Conservation (phyloP, 1,140 invertebrate species). For the Hycleus phaleratus region DNA sequence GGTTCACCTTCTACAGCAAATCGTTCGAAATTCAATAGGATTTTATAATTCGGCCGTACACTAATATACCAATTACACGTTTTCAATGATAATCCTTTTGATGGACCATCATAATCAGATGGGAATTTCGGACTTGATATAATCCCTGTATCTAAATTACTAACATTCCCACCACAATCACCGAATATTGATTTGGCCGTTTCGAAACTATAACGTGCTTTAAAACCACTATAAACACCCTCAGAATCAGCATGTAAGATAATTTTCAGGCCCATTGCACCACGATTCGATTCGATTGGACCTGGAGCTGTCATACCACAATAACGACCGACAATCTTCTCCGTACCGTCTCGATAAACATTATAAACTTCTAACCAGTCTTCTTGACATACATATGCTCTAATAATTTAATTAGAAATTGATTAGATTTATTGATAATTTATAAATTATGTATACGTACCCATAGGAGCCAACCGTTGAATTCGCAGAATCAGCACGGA, state of each 20-base stretch:
- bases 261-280: constrained; percentile 73
- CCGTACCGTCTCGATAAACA: constrained; percentile 68
- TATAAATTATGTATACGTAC: constrained; percentile 36
- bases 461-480: constrained; percentile 54
- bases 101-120: constrained; percentile 71
- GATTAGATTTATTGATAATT: neutral
- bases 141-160: constrained; percentile 71
- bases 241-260: constrained; percentile 76
- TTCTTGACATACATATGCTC: constrained; percentile 69
- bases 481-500: constrained; percentile 59
- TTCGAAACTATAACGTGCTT: constrained; percentile 80
- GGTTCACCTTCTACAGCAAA: constrained; percentile 87
- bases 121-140: constrained; percentile 82
- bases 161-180: constrained; percentile 87
- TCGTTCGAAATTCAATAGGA: constrained; percentile 79
- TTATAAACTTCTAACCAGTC: constrained; percentile 93
- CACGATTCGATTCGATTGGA: constrained; percentile 80
- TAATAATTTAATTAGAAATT: constrained; percentile 31
- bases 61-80: constrained; percentile 90
- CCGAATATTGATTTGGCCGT: constrained; percentile 78
- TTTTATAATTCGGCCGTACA: constrained; percentile 68
- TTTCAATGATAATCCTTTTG: constrained; percentile 63
- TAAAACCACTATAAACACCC: constrained; percentile 83
- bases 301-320: constrained; percentile 79
- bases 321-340: constrained; percentile 77